Conservation (phyloP, 1,140 invertebrate species). For the Rhyacophila brunnea region DNA sequence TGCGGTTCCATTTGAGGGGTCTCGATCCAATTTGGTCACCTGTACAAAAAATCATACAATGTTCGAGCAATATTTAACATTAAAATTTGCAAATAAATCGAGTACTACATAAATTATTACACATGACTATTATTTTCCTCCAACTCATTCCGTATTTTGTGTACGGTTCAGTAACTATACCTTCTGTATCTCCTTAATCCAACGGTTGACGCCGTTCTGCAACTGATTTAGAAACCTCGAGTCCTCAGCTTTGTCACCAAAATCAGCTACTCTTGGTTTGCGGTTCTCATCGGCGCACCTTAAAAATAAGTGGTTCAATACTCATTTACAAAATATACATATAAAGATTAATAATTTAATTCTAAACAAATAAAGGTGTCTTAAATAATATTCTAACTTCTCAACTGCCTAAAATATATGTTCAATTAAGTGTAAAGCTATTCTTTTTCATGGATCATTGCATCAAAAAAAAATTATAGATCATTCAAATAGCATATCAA, state of each 20-base stretch:
- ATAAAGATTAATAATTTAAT: too few relatives aligned
- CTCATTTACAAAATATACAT: too few relatives aligned
- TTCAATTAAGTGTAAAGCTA: too few relatives aligned
- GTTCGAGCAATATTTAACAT: constrained; percentile 24
- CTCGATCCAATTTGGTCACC: constrained; percentile 96
- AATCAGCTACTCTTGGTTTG: constrained; percentile 94
- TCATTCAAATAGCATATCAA: too few relatives aligned
- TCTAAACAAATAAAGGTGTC: too few relatives aligned
- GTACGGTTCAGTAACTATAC: too few relatives aligned
- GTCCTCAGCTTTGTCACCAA: constrained; percentile 94
- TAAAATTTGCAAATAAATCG: background rate
- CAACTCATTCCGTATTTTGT: constrained; percentile 91
- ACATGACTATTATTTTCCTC: constrained; percentile 49
- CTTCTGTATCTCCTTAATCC: constrained; percentile 99
- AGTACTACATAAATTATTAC: background rate
- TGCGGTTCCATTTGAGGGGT: constrained; percentile 96
- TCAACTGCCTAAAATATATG: too few relatives aligned
- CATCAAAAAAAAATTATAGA: too few relatives aligned
- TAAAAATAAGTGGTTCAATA: too few relatives aligned
- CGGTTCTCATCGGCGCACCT: constrained; percentile 85
- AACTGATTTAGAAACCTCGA: constrained; percentile 95
- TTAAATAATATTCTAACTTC: too few relatives aligned
- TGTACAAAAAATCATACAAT: constrained; percentile 44
- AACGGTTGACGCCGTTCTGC: constrained; percentile 96
- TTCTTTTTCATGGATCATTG: too few relatives aligned